Base-by-base conservation (phyloP, 2,888 invertebrate species). In the Andrena chrysosceles region DNA sequence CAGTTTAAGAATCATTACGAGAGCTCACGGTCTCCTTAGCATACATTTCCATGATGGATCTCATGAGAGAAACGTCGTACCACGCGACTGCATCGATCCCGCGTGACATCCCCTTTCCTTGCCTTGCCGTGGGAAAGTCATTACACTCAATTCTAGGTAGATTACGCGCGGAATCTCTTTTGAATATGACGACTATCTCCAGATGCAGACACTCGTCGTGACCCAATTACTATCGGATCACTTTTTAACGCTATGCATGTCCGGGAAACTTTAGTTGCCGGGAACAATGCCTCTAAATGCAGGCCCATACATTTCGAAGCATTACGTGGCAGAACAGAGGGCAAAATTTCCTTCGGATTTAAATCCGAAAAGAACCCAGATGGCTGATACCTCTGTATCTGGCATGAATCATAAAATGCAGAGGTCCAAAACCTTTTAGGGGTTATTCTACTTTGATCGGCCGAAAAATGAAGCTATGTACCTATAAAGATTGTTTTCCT, bases 171-270 rank as follows among this genome's bases (percentile, higher is more conserved):
- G 42, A 71, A 77, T 86, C 75, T 59, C 52, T 80, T 84, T 80
- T 66, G 67, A 66, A 86, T 48, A 73, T 31, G 81, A 69, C 64
- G 68, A 78, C 60, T 54, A 35, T 56, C 73, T 66, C 72, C 69
- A 84, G 67, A 86, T 72, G 73, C 71, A n/a, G 73, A 66, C 72
- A 84, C 81, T 86, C 75, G 66, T 72, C 76, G 71, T 49, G 87
- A 74, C 84, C 86, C 75, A 86, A 86, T 87, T 86, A 86, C 86
- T 77, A 72, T 81, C 84, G 76, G 81, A 84, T 86, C 86, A 72
- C 66, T 87, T 78, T 66, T 67, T 62, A 73, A 67, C 60, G 69
- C 68, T 54, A 64, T 76, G 79, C 79, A 75, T 76, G 76, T 48
- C 60, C 60, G 49, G 69, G 69, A 54, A 74, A 80, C 76, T 80